Percentiles rank a stretch among this genome's conserved stretches.
Conservation (phyloP, 2,888 invertebrate genomes). For the Onthophagus sagittarius region DNA sequence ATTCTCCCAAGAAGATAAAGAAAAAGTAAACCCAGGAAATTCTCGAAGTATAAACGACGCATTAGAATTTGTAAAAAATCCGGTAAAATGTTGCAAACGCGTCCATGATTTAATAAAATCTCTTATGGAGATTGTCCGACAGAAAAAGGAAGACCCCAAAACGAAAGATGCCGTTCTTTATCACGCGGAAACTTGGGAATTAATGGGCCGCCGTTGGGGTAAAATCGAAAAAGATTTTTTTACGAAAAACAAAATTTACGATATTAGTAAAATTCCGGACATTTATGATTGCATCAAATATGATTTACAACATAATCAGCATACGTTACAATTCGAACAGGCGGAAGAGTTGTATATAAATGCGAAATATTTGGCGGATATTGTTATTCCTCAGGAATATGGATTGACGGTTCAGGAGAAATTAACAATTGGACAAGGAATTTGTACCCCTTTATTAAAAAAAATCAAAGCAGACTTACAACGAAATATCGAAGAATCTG, state of each 20-base stretch:
- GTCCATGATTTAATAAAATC: constrained; percentile 85
- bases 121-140: constrained; percentile 77
- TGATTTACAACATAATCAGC: constrained; percentile 96
- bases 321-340: constrained; percentile 86
- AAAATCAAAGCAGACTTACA: constrained; percentile 94
- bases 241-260: constrained; percentile 86
- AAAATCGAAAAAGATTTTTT: constrained; percentile 98
- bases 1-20: constrained; percentile 78
- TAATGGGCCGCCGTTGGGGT: constrained; percentile 96
- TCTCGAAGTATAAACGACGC: constrained; percentile 91
- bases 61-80: constrained; percentile 93
- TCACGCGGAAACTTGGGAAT: constrained; percentile 98
- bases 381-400: constrained; percentile 99
- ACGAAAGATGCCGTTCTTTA: constrained; percentile 92
- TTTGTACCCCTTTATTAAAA: constrained; percentile 92
- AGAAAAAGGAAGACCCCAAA: constrained; percentile 84
- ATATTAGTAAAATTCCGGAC: constrained; percentile 98
- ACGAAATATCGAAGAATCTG: constrained; percentile 86
- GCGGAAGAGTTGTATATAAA: constrained; percentile 92
- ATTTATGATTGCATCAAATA: constrained; percentile 99
- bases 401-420: constrained; percentile 95
- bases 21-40: constrained; percentile 85
- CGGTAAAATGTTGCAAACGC: constrained; percentile 86
- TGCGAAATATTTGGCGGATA: constrained; percentile 96
- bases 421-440: constrained; percentile 92